These are phyloP conservation scores for Myotis planiceps DNA, from an alignment of 2,797 vertebrate genomes.

Conservation along the genomic window DNA sequence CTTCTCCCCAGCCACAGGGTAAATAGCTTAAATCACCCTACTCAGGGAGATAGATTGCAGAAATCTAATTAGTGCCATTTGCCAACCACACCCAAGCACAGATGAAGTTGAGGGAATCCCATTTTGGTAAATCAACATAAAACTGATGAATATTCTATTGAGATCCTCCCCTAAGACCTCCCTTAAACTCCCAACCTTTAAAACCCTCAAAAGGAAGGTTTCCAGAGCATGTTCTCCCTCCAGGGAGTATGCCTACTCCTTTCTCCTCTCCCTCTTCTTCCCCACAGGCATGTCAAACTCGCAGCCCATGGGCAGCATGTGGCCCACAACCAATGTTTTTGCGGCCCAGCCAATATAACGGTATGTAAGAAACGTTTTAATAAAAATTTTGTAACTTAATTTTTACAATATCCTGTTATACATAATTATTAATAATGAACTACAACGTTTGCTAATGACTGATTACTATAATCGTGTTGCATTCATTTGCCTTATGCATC, in stretches of 20 bases:
- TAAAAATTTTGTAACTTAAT: no score
- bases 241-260: neutral
- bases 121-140: neutral
- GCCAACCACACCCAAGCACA: neutral
- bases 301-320: no score
- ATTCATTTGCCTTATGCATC: no score
- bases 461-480: no score
- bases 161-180: neutral
- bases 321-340: no score
- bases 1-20: neutral
- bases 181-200: neutral
- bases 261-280: neutral
- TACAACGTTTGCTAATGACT: no score
- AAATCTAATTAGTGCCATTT: neutral
- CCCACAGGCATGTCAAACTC: neutral
- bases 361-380: no score
- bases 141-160: neutral
- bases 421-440: no score
- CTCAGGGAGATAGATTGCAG: neutral
- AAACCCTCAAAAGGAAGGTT: neutral
- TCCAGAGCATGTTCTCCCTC: neutral
- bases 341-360: no score
- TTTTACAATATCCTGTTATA: no score
- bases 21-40: neutral
- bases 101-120: neutral